Evolutionary conservation across 2,888 invertebrate genomes (phyloP), one percentile per base, ranked within the genome.

Genomic region (Tiphia femorata): DNA sequence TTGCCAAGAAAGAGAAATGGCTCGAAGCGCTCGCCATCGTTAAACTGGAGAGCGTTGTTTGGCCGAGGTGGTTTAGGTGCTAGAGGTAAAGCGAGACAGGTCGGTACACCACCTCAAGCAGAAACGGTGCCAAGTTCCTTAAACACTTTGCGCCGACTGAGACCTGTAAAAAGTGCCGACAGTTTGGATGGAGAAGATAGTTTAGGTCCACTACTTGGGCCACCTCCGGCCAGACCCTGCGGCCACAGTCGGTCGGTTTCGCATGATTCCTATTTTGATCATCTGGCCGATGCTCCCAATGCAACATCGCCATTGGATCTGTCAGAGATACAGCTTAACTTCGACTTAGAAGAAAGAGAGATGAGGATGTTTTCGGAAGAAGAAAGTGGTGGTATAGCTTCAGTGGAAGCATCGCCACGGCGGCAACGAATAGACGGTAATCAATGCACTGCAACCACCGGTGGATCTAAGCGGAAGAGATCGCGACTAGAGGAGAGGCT

Each of bases 211-310:
- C 67, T 83, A 38, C 72, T 86, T 41, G 86, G 86, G 7, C 80
- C 86, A 14, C 84, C 85, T 42, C 82, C 75, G 67, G 50, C 75
- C 77, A 58, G 73, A 73, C 84, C 86, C 0, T 85, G 85, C 50
- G 87, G 87, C 3, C 87, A 88, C 67, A 87, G 86, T 70, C 84
- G 87, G 72, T 95, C 95, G 0, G 93, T 95, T 0, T 95, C 95
- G 0, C 96, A 96, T 83, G 96, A 96, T 83, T 96, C 96, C 0
- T 96, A 96, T 85, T 96, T 96, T 85, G 95, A 96, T 75, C 86
- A 90, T 87, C 72, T 89, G 87, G 86, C 90, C 85, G 87, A 91
- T 84, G 86, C 77, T 72, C 85, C 61, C 69, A 86, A 74, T 78
- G 83, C 71, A 69, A 84, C 59, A 54, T 87, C 84, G 38, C 81